Base-by-base conservation (phyloP, 2,797 vertebrate genomes). In the Enteromius afrohamiltoni region DNA sequence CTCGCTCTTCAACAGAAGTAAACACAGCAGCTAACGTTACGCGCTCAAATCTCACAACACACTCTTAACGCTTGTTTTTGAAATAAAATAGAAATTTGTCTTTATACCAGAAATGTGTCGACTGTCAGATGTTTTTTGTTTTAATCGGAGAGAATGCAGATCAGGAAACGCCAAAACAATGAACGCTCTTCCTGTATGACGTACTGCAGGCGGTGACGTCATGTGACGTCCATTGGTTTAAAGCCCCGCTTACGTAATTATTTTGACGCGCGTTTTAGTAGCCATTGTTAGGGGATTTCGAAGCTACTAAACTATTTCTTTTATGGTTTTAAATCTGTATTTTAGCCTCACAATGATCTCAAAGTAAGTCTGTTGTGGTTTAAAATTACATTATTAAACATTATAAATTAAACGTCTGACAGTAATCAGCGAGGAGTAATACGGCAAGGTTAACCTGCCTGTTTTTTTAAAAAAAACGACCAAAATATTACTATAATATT, bases 131-230 rank as follows among this genome's bases (percentile, higher is more conserved):
- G 85, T 77, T 65, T 75, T 71, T 55, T 34, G 69, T 73, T 53
- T 53, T 45, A 64, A 6, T 79, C 45, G 6, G 14, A 21, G 65
- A 65, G 23, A 68, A 68, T 68, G 58, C n/a, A 67, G 74, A 70
- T 40, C 76, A 79, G 85, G 81, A 84, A 87, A 86, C 75, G 78
- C 74, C 74, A 85, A 87, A 77, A 88, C 80, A 86, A 67, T 65
- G 37, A 74, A 26, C 17, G 51, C 62, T 78, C 74, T 89, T 89
- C 88, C 88, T 45, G 85, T 83, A 79, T 79, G 21, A 75, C 64
- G 21, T 29, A 4, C 19, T 1, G 55, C 31, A n/a, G 23, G 2
- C 3, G 21, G 2, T 78, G 73, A 83, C 77, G 85, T 74, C 26
- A 62, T 9, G 16, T 1, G 17, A 37, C 17, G 34, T 60, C 51